phyloP scores from a whole-genome alignment of 2,113 vertebrate species.

The Steatornis caripensis region DNA sequence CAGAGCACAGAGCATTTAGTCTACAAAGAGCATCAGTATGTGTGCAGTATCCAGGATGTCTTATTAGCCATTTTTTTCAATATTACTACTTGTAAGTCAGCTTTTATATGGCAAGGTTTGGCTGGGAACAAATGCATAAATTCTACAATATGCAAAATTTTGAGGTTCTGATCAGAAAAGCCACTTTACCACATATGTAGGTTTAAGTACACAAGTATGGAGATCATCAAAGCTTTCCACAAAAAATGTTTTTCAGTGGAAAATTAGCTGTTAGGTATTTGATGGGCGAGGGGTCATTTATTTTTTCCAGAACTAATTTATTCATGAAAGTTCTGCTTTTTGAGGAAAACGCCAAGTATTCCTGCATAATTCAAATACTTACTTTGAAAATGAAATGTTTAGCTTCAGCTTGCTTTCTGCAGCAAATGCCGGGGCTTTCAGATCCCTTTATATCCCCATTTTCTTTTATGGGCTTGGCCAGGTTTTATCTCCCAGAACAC shows the following conservation, averaged over 20 bases:
- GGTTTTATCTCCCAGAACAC: conserved; percentile 12
- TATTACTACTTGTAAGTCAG: background rate
- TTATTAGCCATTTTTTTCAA: conserved; percentile 16
- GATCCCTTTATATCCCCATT: background rate
- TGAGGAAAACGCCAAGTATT: conserved; percentile 3
- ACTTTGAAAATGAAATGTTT: conserved; percentile 29
- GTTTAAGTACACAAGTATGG: background rate
- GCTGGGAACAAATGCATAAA: background rate
- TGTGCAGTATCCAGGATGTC: background rate
- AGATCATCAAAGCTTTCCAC: conserved; percentile 1
- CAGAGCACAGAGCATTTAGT: conserved; percentile 52
- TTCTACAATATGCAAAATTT: background rate
- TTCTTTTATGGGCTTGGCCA: background rate
- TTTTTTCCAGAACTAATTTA: background rate
- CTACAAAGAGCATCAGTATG: conserved; percentile 33
- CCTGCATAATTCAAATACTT: conserved; percentile 1
- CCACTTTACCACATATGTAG: background rate
- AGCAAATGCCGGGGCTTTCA: background rate
- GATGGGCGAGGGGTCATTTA: background rate
- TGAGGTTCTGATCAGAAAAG: background rate
- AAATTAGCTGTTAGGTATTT: background rate
- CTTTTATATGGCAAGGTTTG: conserved; percentile 39
- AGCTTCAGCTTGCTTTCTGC: background rate
- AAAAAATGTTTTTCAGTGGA: background rate
- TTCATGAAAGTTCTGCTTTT: conserved; percentile 4